Conservation (phyloP, 2,113 vertebrate species). For the Gnathonemus echidnorhynchus region DNA sequence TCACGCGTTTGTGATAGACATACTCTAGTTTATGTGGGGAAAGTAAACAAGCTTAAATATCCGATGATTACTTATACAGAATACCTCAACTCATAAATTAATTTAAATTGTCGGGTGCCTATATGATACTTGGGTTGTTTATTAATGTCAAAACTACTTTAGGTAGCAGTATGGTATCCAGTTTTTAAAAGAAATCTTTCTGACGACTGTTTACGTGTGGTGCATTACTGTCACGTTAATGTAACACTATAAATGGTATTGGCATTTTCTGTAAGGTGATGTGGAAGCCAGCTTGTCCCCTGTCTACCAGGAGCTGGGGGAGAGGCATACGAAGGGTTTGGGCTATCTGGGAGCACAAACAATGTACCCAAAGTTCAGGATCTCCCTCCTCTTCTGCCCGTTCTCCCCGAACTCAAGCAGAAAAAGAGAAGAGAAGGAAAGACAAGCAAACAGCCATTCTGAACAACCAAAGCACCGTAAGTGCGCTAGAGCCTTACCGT, state of each 20-base stretch:
- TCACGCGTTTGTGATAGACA: neutral
- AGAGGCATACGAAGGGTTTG: slow-evolving; percentile 16
- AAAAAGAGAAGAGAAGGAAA: slow-evolving; percentile 52
- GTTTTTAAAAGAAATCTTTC: neutral
- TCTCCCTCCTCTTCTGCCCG: slow-evolving; percentile 16
- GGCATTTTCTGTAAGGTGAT: slow-evolving; percentile 37
- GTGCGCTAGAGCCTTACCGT: neutral
- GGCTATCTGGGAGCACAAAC: slow-evolving; percentile 25
- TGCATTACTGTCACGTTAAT: neutral
- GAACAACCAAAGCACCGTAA: slow-evolving; percentile 34
- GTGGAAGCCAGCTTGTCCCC: slow-evolving; percentile 41
- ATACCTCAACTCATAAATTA: neutral
- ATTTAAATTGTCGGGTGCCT: neutral
- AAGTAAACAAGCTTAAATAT: neutral
- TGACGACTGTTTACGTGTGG: neutral
- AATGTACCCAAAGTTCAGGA: slow-evolving; percentile 30
- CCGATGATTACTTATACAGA: neutral
- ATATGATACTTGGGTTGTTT: neutral
- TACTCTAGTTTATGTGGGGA: neutral
- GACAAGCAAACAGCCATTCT: slow-evolving; percentile 50
- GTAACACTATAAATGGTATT: neutral
- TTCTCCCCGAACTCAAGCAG: slow-evolving; percentile 35
- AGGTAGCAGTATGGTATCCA: neutral
- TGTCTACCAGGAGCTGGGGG: slow-evolving; percentile 21
- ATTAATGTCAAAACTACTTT: neutral